Base-by-base conservation (phyloP, 2,797 vertebrate genomes). In the Lophius americanus region DNA sequence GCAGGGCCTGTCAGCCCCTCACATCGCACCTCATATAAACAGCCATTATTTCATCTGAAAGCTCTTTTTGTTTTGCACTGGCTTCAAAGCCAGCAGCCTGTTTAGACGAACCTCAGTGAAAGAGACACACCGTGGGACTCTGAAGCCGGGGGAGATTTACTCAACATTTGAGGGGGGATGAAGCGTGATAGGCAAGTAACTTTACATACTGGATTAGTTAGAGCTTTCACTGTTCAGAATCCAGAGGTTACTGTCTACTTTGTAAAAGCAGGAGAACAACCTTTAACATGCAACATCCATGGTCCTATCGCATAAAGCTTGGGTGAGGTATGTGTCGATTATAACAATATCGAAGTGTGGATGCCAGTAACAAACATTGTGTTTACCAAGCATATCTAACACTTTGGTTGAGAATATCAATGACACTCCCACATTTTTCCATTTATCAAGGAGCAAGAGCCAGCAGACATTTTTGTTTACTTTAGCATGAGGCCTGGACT, bases 31-130 rank as follows among this genome's bases (percentile, higher is more conserved):
- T 77, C 85, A 87, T 88, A 92, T 89, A 91, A 93, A 92, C 92
- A 92, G 78, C 85, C 87, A 88, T 93, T 91, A 92, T 91, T 93
- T 92, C 90, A 87, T 83, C 82, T 84, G 82, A 92, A 90, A 85
- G 82, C 86, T 88, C 84, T 89, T 91, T 91, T 92, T 91, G 90
- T 92, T 87, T 92, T 78, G 64, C 65, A 61, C 2, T 65, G 36
- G 70, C 76, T 91, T 92, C 89, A 93, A 89, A 90, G 87, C 66
- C 63, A 44, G 42, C 75, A 60, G 52, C 49, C 61, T 70, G 78
- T 77, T 75, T 82, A 87, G 78, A 85, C 11, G 57, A 84, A 72
- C 61, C 61, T 6, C 46, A 33, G 71, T 84, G 87, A 86, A 71
- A 62, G 73, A 77, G 74, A 68, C 77, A 63, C 75, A 78, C 78